These are phyloP conservation scores for Monodelphis domestica DNA, from an alignment of 2,797 vertebrate genomes.

Conservation along the genomic window DNA sequence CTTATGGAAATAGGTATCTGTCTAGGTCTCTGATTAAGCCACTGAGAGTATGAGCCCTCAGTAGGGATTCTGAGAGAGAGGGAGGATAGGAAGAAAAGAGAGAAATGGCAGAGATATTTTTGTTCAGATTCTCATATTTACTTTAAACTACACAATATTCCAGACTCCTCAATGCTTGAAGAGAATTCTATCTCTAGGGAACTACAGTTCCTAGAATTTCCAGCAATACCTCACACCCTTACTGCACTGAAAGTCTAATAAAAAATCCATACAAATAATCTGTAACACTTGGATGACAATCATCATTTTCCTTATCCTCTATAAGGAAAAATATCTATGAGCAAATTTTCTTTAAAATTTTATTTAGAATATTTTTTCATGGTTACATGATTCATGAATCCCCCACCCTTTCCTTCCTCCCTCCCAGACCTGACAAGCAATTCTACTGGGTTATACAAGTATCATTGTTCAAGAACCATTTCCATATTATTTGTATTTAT, in stretches of 20 bases:
- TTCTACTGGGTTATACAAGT: too few relatives aligned
- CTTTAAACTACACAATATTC: background rate
- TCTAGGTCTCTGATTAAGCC: background rate
- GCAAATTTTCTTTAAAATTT: background rate
- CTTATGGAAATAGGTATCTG: background rate
- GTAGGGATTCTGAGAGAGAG: too few relatives aligned
- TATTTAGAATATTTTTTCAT: too few relatives aligned
- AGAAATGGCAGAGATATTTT: too few relatives aligned
- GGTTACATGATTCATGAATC: too few relatives aligned
- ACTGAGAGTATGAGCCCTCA: background rate
- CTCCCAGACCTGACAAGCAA: too few relatives aligned
- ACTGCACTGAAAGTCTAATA: background rate
- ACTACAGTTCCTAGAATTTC: background rate
- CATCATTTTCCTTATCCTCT: background rate
- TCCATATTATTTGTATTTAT: too few relatives aligned
- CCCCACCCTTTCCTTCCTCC: too few relatives aligned
- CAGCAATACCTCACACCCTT: background rate
- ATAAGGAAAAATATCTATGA: background rate
- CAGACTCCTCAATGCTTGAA: background rate
- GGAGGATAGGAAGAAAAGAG: background rate
- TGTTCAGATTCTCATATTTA: background rate
- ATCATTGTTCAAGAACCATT: too few relatives aligned
- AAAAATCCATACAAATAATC: background rate
- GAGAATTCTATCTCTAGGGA: background rate
- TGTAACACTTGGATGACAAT: background rate